Conservation (phyloP, 2,888 invertebrate species). For the Tipula unca region DNA sequence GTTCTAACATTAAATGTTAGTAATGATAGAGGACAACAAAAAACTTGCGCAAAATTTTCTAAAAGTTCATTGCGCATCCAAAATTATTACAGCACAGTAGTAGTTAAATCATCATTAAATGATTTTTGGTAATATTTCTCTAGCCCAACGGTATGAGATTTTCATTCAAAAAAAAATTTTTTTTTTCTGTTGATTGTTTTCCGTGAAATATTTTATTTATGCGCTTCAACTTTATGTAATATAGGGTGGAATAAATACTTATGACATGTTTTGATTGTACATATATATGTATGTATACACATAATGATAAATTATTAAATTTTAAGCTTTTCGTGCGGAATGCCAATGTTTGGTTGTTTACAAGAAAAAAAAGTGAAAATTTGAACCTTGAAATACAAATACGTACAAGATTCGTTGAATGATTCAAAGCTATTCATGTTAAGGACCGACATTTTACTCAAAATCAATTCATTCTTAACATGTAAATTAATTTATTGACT, state of each 20-base stretch:
- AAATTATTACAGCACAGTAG: not conserved
- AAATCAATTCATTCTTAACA: not conserved
- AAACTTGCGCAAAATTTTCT: not conserved
- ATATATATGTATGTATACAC: not conserved
- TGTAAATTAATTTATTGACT: not conserved
- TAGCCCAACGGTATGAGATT: not conserved
- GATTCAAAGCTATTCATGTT: not conserved
- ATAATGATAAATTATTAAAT: not conserved
- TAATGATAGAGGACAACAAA: not conserved
- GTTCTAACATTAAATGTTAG: not conserved
- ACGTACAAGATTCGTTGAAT: no score
- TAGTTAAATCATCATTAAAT: not conserved
- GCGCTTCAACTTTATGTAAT: not conserved
- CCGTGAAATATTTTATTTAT: not conserved
- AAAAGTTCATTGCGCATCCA: not conserved
- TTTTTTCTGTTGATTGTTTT: not conserved
- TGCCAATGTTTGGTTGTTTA: not conserved
- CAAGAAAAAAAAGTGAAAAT: not conserved
- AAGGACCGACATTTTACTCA: not conserved
- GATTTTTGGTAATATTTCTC: not conserved
- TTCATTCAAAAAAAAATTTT: not conserved
- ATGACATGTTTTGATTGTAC: not conserved
- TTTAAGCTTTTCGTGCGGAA: not conserved
- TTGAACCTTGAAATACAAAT: not conserved
- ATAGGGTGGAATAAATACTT: not conserved